Evolutionary conservation across 2,113 vertebrate genomes (phyloP).

Genomic region (Butorides virescens): DNA sequence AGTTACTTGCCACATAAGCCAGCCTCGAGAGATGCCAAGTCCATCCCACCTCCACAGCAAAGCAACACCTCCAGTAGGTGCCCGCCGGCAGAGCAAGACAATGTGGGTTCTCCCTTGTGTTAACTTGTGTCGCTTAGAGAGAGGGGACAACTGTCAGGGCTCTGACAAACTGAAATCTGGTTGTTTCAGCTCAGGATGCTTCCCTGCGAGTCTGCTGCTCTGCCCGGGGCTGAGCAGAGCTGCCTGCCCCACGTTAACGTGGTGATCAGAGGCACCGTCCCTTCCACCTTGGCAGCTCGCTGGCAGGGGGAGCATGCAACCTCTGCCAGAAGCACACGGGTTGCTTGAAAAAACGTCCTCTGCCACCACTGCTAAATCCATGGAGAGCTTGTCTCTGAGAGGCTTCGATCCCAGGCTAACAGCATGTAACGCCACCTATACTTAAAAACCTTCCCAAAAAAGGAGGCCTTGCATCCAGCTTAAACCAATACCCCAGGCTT

Average conservation of each 20-base stretch:
- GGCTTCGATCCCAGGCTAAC: background rate
- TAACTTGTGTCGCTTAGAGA: background rate
- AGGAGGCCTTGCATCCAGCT: background rate
- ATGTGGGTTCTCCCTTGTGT: rapidly evolving
- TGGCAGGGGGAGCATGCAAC: background rate
- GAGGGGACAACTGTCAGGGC: background rate
- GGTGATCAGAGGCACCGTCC: background rate
- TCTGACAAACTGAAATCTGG: background rate
- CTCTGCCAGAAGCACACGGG: background rate
- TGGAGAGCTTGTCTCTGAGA: background rate
- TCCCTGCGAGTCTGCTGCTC: background rate
- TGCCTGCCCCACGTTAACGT: background rate
- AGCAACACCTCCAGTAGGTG: background rate
- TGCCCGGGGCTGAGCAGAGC: background rate
- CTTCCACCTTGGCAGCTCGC: background rate
- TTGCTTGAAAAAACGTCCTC: background rate
- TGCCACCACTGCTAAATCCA: background rate
- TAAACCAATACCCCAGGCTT: background rate
- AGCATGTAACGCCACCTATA: background rate
- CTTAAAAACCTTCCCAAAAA: background rate
- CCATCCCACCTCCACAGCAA: background rate
- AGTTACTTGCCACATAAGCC: background rate
- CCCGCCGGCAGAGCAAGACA: background rate
- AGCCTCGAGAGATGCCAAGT: background rate
- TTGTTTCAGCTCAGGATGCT: background rate